Base-by-base conservation (phyloP, 2,888 invertebrate species). In the Pogonocherus hispidulus region DNA sequence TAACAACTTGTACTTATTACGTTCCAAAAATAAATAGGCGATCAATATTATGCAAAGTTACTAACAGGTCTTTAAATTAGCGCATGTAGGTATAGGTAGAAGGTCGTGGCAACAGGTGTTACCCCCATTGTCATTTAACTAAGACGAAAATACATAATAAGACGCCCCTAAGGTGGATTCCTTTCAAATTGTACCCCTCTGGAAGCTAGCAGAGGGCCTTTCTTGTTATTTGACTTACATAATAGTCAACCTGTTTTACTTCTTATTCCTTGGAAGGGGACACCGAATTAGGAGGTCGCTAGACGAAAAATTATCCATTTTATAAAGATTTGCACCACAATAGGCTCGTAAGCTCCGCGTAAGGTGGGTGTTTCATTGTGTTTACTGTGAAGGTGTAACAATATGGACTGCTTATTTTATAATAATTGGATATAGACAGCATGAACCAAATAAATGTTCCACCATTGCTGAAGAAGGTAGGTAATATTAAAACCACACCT, bases 131-230 rank as follows among this genome's bases (percentile, higher is more conserved):
- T 35, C 37, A 62, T 37, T 35, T 51, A 62, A 37, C 49, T 49
- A 49, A 51, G 51, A 51, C 37, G 49, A 62, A 62, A 62, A 37
- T 63, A 74, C 73, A 41, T 16, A 74, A 77, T 74, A 75, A 75
- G 76, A 73, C 75, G 67, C 74, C 73, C 71, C 70, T 75, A 72
- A 76, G 73, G 74, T 70, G 73, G 41, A 72, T 70, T 73, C 73
- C 72, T 72, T 77, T 76, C 67, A 76, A 69, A 69, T 66, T 27
- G 41, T 16, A 37, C 56, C 64, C 47, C 55, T 35, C 22, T 47
- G n/a, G 41, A 56, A 46, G n/a, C n/a, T n/a, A n/a, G n/a, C n/a
- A n/a, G n/a, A n/a, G 37, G 22, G 5, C 22, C 16, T 59, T 59
- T 32, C 59, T 59, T 47, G 32, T 35, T 59, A 59, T 35, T 46